Base-by-base conservation (phyloP, 2,113 vertebrate genomes). In the Cochlearius cochlearius region DNA sequence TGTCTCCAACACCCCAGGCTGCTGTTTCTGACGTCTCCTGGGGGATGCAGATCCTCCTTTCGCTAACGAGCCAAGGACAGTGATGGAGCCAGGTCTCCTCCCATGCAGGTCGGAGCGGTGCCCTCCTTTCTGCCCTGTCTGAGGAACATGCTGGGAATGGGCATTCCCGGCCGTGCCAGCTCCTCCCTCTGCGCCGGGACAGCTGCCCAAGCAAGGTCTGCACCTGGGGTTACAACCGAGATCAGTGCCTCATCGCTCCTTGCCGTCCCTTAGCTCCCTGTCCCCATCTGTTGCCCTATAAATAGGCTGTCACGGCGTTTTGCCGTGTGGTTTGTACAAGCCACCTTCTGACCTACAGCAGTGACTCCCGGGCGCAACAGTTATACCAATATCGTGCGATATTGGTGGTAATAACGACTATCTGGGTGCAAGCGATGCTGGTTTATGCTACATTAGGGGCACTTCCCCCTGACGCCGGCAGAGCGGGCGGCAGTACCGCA, bases 311-410 rank as follows among this genome's bases (percentile, higher is more conserved):
- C 34, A 41, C 17, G 4, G 36, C 1, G 4, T 27, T 52, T 50
- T 34, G 49, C 3, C 17, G 36, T 7, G 30, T 29, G 60, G 5
- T 71, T 49, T 58, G 63, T 14, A 49, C 30, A 39, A 72, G 14
- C 11, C 71, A 27, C 34, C 30, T 34, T 9, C 52, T 0, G 1
- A 23, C 3, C 41, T 9, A 5, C 5, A 3, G 36, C 60, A 71
- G 60, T 47, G 50, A 27, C 13, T 47, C 41, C 47, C 20, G 1
- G 0, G 19, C 43, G 7, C 66, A 52, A 47, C 45, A 29, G 36
- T 13, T 5, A 29, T 1, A 38, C 20, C 55, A 11, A 47, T 2
- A 38, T 9, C 0, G 2, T 19, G 32, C 0, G 8, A 21, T 12
- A 22, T 36, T 9, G 60, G 50, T 8, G 43, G 79, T 5, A 36